Base-by-base conservation (phyloP, 2,113 vertebrate genomes). In the Cairina moschata region DNA sequence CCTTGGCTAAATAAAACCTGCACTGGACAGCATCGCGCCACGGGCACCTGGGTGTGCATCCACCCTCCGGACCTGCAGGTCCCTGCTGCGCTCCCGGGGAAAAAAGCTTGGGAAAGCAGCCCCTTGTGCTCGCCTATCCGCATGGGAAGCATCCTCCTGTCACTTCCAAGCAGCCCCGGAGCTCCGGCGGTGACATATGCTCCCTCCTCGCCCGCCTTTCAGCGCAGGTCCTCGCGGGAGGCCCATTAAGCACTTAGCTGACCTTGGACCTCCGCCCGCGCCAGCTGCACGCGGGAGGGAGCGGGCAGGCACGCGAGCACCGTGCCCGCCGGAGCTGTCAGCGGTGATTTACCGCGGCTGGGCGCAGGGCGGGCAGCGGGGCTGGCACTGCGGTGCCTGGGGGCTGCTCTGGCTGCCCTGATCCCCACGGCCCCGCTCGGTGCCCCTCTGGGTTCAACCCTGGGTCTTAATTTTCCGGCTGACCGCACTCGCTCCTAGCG, bases 241-340 rank as follows among this genome's bases (percentile, higher is more conserved):
- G 91, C 96, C 91, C 85, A 94, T 95, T 90, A 95, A 96, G 79
- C 94, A 93, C 93, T 80, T 55, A 71, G 82, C 90, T 96, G 96
- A 95, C 94, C 94, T 91, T 80, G 95, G 94, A 95, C 90, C 95
- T 63, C 96, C 71, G 96, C 95, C 96, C 34, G 75, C 25, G 50
- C 2, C 93, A 93, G 96, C 96, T 95, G 96, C 95, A 84, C 58
- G 11, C 4, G 20, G 60, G 56, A 38, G 0, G 60, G 52, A 38
- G 0, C 1, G 11, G 81, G 86, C 87, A 74, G 87, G 42, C 69
- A 50, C 29, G 32, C 23, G 72, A n/a, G 28, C 71, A 6, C 66
- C 2, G 16, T 63, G 75, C 81, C 82, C 17, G 28, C 28, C 4
- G 32, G 79, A 50, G 75, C 95, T 77, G 92, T 36, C 92, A 22